Conservation (phyloP, 2,113 vertebrate genomes). For the Oceanites oceanicus region DNA sequence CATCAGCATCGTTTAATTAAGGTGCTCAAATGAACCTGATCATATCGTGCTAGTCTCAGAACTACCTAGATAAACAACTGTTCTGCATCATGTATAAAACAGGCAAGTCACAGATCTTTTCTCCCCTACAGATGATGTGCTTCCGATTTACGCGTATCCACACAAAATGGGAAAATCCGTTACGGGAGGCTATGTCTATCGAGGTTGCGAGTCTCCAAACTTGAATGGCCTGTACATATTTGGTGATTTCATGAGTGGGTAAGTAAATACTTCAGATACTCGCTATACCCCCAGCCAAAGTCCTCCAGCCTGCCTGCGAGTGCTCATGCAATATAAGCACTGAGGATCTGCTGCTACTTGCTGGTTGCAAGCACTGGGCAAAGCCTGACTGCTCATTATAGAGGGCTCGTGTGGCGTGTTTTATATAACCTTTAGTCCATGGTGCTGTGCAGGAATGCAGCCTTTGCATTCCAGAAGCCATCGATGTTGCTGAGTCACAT, state of each 20-base stretch:
- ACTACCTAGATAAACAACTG: neutral
- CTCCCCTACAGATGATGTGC: conserved; percentile 82
- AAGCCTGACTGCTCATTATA: neutral
- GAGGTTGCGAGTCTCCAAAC: conserved; percentile 93
- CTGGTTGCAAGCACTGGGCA: neutral
- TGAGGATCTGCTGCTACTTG: neutral
- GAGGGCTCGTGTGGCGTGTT: neutral
- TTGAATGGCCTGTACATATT: conserved; percentile 96
- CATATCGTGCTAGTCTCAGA: neutral
- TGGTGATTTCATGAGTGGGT: conserved; percentile 99
- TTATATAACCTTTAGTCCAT: neutral
- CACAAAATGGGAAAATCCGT: conserved; percentile 94
- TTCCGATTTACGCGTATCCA: conserved; percentile 93
- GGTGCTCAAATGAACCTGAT: neutral
- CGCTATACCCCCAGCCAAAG: neutral
- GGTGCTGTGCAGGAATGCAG: neutral
- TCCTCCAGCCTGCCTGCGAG: neutral
- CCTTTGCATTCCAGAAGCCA: neutral
- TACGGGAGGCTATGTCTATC: conserved; percentile 91
- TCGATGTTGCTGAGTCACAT: neutral
- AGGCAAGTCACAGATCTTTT: neutral
- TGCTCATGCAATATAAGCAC: neutral
- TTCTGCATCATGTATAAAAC: neutral
- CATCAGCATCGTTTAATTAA: neutral
- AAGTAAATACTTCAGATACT: conserved; percentile 34